Conservation (phyloP, 2,888 invertebrate species). For the Drosophila nr. perissopoda region DNA sequence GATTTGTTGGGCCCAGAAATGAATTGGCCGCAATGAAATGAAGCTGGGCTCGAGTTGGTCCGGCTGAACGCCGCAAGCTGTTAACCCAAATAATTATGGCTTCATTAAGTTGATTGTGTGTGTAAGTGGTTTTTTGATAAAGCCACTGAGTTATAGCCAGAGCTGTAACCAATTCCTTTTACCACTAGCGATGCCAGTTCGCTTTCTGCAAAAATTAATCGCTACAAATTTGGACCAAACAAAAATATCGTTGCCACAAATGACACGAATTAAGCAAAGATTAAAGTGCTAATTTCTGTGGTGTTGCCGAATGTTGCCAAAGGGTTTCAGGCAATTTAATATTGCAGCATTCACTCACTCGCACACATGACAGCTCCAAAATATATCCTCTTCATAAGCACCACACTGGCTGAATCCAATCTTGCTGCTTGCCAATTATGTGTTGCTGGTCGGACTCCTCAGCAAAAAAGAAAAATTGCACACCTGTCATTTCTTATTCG, state of each 20-base stretch:
- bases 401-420: slow-evolving; percentile 9
- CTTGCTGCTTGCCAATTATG: slow-evolving; percentile 48
- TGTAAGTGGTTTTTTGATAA: slow-evolving; percentile 80
- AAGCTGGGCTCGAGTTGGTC: slow-evolving; percentile 23
- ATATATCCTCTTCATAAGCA: neutral
- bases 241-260: slow-evolving; percentile 59
- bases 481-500: slow-evolving; percentile 6
- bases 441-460: slow-evolving; percentile 41
- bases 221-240: slow-evolving; percentile 49
- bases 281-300: slow-evolving; percentile 66
- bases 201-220: slow-evolving; percentile 61
- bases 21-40: slow-evolving; percentile 65
- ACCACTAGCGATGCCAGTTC: neutral
- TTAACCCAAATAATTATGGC: slow-evolving; percentile 81
- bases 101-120: slow-evolving; percentile 80
- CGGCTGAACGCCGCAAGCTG: slow-evolving; percentile 70
- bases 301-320: slow-evolving; percentile 50
- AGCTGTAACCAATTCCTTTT: slow-evolving; percentile 25
- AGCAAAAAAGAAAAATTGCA: neutral
- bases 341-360: slow-evolving; percentile 1
- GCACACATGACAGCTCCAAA: slow-evolving; percentile 5
- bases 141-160: slow-evolving; percentile 67
- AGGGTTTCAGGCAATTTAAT: slow-evolving; percentile 57
- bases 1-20: slow-evolving; percentile 67
- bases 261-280: slow-evolving; percentile 72